These are phyloP conservation scores for Formica exsecta DNA, from an alignment of 1,140 invertebrate genomes.

Conservation along the genomic window DNA sequence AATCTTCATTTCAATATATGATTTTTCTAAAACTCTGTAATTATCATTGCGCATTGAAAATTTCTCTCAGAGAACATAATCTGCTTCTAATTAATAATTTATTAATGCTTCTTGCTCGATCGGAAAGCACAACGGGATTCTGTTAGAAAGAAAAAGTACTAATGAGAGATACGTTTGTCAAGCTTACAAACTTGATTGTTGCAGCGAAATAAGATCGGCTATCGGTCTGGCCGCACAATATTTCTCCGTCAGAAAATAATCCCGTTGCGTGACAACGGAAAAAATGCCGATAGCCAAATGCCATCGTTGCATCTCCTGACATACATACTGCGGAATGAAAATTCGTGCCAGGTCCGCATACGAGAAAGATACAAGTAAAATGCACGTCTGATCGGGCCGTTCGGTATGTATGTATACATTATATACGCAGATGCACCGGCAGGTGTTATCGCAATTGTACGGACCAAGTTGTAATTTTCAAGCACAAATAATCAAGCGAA, in stretches of 20 bases:
- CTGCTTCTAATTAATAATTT: not conserved
- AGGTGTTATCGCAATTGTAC: slow-evolving; percentile 70
- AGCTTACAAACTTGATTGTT: not conserved
- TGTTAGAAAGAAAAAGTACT: not conserved
- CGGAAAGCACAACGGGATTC: slow-evolving; percentile 1
- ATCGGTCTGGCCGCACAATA: slow-evolving; percentile 27
- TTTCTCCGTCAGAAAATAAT: slow-evolving; percentile 37
- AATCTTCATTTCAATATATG: slow-evolving; percentile 29
- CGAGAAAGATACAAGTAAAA: slow-evolving; percentile 38
- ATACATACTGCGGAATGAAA: slow-evolving; percentile 54
- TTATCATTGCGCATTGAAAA: not conserved
- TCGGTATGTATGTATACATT: not conserved
- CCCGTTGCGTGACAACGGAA: slow-evolving; percentile 45
- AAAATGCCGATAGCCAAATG: slow-evolving; percentile 38
- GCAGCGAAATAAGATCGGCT: slow-evolving; percentile 29
- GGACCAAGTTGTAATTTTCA: slow-evolving; percentile 59
- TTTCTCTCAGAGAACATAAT: not conserved
- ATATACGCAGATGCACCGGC: slow-evolving; percentile 44
- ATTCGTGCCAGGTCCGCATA: slow-evolving; percentile 36
- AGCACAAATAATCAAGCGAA: slow-evolving; percentile 54
- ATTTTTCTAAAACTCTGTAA: not conserved
- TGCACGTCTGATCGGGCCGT: slow-evolving; percentile 25
- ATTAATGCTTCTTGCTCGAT: not conserved
- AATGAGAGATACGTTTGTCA: slow-evolving; percentile 25
- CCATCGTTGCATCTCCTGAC: slow-evolving; percentile 36